Evolutionary conservation across 2,113 vertebrate genomes (phyloP).

Genomic region (Channa maculata): DNA sequence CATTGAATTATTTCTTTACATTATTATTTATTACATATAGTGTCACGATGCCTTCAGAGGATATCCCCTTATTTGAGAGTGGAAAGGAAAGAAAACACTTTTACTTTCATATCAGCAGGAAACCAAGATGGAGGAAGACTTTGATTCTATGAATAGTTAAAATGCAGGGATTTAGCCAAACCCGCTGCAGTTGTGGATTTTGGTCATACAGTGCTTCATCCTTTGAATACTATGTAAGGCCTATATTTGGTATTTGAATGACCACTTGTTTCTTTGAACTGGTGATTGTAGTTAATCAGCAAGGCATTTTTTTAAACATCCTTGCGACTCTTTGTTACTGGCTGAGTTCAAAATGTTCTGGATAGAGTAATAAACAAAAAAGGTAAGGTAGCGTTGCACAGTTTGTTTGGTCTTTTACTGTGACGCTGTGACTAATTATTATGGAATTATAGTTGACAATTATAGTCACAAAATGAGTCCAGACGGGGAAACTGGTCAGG

Average conservation of each 20-base stretch:
- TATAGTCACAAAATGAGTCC: not conserved
- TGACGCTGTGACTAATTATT: not conserved
- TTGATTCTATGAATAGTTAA: conserved; percentile 38
- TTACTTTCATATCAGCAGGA: conserved; percentile 42
- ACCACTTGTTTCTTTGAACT: not conserved
- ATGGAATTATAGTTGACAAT: not conserved
- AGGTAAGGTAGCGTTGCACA: not conserved
- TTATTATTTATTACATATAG: no score
- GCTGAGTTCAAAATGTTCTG: conserved; percentile 21
- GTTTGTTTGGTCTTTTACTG: not conserved
- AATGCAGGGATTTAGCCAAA: not conserved
- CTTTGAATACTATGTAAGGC: conserved; percentile 5
- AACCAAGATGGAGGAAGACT: conserved; percentile 53
- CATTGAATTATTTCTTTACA: conserved; percentile 6
- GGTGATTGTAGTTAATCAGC: conserved; percentile 31
- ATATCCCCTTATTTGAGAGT: conserved; percentile 60
- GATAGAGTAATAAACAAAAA: not conserved
- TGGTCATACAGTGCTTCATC: not conserved
- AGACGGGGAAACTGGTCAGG: not conserved
- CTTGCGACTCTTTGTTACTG: not conserved
- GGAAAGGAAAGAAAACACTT: conserved; percentile 37
- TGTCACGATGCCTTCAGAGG: conserved; percentile 64
- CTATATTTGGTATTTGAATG: conserved; percentile 11
- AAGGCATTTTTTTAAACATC: conserved; percentile 35
- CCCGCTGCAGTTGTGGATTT: not conserved